Evolutionary conservation across 1,140 invertebrate genomes (phyloP).

Genomic region (Philaenus spumarius): DNA sequence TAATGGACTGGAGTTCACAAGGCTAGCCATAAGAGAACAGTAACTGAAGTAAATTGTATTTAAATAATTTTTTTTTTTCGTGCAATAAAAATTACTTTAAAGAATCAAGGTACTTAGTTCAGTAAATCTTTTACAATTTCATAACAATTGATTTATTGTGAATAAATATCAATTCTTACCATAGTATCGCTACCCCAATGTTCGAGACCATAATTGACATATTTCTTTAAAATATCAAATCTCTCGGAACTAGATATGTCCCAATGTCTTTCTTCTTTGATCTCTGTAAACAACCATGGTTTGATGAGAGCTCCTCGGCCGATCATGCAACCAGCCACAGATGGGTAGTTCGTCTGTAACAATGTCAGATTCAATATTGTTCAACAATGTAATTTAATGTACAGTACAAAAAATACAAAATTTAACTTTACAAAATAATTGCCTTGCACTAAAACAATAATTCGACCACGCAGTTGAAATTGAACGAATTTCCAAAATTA

Average conservation of each 20-base stretch:
- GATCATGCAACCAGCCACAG: conserved; percentile 69
- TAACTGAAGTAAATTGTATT: neutral
- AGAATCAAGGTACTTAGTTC: neutral
- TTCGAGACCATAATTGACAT: conserved; percentile 89
- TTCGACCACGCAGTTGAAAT: no score
- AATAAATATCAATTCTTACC: conserved; percentile 28
- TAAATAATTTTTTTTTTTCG: neutral
- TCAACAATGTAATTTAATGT: no score
- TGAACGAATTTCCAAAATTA: no score
- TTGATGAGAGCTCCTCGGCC: conserved; percentile 95
- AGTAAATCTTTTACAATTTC: neutral
- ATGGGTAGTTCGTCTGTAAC: conserved; percentile 41
- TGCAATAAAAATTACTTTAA: no score
- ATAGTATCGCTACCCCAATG: conserved; percentile 97
- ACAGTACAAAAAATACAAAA: no score
- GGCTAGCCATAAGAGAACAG: no score
- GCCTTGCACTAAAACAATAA: no score
- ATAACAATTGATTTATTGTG: neutral
- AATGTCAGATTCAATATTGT: no score
- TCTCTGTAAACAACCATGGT: conserved; percentile 99
- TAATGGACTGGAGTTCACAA: no score
- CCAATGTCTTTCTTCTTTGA: conserved; percentile 87
- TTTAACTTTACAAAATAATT: no score
- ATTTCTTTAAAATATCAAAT: conserved; percentile 87
- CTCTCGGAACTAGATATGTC: conserved; percentile 88